Evolutionary conservation across 2,797 vertebrate genomes (phyloP), one percentile per base, ranked within the genome.

Genomic region (Pseudochirops cupreus): DNA sequence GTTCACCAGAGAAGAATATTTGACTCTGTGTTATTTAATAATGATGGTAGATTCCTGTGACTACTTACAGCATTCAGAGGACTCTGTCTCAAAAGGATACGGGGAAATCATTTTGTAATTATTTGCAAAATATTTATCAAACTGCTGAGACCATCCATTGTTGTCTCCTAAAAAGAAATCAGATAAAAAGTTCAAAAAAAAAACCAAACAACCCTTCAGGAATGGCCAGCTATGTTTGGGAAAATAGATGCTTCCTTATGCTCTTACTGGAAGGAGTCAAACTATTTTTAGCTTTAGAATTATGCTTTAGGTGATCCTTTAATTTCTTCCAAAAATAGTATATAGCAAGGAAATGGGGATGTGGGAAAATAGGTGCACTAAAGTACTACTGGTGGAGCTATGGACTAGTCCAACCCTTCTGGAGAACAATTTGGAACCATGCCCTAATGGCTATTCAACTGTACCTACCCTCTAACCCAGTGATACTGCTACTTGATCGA

Each of bases 81-180:
- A 98, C 98, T 98, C 99, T 96, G 98, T 97, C 92, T 99, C 98
- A 54, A 98, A 96, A 6, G 98, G 98, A 90, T 98, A 95, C 89
- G 96, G 98, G 24, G 99, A 99, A 97, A 98, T 99, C 95, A 99
- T 95, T 97, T 97, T 97, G 90, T 98, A 97, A 95, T 98, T 97
- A 74, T 92, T 98, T 93, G 97, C 99, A 97, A 99, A 99, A 96
- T 99, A 99, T 96, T 99, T 99, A 98, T 99, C 99, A 53, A 99
- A 99, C 91, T 99, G 99, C 96, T 99, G 98, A 52, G 99, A 99
- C 99, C 99, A 99, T 95, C 99, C 99, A 53, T 99, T 99, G 98
- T 99, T 99, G 99, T 99, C 99, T 96, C 99, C 99, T 99, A 98
- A 96, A 96, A 94, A 97, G 96, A 97, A 96, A 94, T n/a, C 4